phyloP scores from a whole-genome alignment of 2,797 vertebrate genomes.

The Dicrostonyx torquatus region DNA sequence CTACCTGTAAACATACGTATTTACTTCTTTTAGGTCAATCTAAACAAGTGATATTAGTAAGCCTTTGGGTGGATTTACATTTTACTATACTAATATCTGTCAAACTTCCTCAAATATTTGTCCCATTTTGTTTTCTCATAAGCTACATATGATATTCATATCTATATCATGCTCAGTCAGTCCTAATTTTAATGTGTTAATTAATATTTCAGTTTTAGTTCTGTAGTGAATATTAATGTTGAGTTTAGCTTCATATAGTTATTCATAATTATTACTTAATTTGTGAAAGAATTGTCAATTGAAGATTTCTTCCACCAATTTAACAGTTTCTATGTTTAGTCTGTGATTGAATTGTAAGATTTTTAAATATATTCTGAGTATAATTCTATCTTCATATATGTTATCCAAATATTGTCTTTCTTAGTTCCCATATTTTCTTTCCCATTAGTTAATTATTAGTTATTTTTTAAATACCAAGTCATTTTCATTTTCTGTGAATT shows the following conservation, averaged over 20 bases:
- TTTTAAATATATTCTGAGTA: background rate
- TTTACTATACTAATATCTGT: background rate
- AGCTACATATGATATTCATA: background rate
- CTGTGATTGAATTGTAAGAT: background rate
- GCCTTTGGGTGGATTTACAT: background rate
- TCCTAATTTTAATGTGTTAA: background rate
- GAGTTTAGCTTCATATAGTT: background rate
- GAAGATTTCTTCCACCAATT: background rate
- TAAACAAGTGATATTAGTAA: background rate
- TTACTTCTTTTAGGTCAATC: background rate
- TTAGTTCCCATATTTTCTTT: background rate
- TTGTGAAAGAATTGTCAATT: background rate
- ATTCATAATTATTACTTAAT: background rate
- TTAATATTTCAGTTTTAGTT: background rate
- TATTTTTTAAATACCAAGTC: background rate
- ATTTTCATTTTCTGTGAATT: background rate
- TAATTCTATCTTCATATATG: background rate
- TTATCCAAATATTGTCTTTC: background rate
- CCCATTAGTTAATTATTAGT: background rate
- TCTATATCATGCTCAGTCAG: background rate
- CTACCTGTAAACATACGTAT: background rate
- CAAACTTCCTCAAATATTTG: background rate
- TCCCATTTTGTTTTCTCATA: background rate
- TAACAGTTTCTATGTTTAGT: background rate
- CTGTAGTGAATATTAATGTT: background rate